Percentiles rank a stretch among this genome's conserved stretches.
phyloP scores from a whole-genome alignment of 2,888 invertebrate species.

The Melieria picta region DNA sequence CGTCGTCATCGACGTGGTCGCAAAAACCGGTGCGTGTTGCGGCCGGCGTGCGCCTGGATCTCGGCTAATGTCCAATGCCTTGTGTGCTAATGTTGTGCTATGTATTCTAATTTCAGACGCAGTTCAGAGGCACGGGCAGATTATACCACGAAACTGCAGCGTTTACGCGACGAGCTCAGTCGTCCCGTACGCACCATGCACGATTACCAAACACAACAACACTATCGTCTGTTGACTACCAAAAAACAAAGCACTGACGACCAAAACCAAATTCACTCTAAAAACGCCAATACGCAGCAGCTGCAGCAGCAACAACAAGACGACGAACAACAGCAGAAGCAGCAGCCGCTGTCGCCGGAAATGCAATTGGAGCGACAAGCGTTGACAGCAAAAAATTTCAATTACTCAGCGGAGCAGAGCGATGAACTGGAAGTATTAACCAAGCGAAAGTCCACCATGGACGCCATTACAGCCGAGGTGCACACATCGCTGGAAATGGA shows the following conservation, averaged over 20 bases:
- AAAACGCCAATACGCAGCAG: slow-evolving; percentile 15
- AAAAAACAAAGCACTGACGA: slow-evolving; percentile 4
- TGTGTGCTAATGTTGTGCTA: no score
- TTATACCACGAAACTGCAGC: slow-evolving; percentile 56
- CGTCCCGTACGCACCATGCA: slow-evolving; percentile 50
- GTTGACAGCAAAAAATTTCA: slow-evolving; percentile 45
- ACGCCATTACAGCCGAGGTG: slow-evolving; percentile 51
- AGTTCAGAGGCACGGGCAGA: slow-evolving; percentile 50
- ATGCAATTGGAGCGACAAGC: slow-evolving; percentile 14
- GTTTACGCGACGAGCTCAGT: slow-evolving; percentile 61
- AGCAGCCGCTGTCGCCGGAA: slow-evolving; percentile 46
- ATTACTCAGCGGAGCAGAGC: slow-evolving; percentile 56
- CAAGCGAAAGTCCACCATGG: slow-evolving; percentile 50
- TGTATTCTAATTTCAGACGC: slow-evolving; percentile 45
- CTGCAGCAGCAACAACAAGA: slow-evolving; percentile 47
- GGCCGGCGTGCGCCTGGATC: not conserved
- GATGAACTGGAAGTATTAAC: slow-evolving; percentile 50
- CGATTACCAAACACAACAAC: slow-evolving; percentile 31
- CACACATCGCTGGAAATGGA: slow-evolving; percentile 48
- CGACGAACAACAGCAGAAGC: slow-evolving; percentile 27
- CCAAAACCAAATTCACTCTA: slow-evolving; percentile 1
- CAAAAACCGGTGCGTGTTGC: slow-evolving; percentile 58
- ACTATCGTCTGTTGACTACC: not conserved
- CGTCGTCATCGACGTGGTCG: slow-evolving; percentile 61
- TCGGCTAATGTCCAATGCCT: no score